Base-by-base conservation (phyloP, 2,113 vertebrate genomes). In the Merops nubicus region DNA sequence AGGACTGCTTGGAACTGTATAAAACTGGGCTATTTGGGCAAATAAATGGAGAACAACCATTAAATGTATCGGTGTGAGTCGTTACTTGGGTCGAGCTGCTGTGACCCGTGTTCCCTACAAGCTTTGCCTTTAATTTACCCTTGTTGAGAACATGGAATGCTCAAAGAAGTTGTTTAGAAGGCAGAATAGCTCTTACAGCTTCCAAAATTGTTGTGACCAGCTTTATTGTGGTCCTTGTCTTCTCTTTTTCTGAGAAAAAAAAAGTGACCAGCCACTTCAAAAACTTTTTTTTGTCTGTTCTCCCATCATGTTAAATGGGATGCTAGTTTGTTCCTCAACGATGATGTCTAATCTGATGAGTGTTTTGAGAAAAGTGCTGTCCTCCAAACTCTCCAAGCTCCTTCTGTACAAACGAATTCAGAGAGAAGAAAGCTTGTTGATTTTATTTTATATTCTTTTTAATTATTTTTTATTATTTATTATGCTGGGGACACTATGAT, bases 171-270 rank as follows among this genome's bases (percentile, higher is more conserved):
- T 69, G 40, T 83, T 87, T 85, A 79, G 93, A 92, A 89, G 63
- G 59, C 43, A 89, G 87, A 85, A 1, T 42, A 65, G 36, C n/a
- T 76, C 92, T 91, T 84, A 60, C 50, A 83, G 25, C 54, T 80
- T 91, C 60, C 45, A 83, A 31, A 96, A 87, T 73, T 69, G 74
- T 89, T 96, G 70, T 94, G 91, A 88, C 87, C 94, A 75, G 51
- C 20, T 92, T 84, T 92, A 72, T 74, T 78, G 60, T 83, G 75
- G 85, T 86, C 45, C 65, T 62, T 85, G 74, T 91, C 74, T 73
- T 57, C 42, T 83, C 45, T 85, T 83, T 56, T 93, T 53, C 67
- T 73, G 42, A 88, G 63, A 34, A 83, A 88, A 88, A 75, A 53
- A 77, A 93, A 90, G n/a, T 57, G 59, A 95, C 17, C n/a, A 85